Evolutionary conservation across 1,140 invertebrate species (phyloP).

Genomic region (Atta colombica): DNA sequence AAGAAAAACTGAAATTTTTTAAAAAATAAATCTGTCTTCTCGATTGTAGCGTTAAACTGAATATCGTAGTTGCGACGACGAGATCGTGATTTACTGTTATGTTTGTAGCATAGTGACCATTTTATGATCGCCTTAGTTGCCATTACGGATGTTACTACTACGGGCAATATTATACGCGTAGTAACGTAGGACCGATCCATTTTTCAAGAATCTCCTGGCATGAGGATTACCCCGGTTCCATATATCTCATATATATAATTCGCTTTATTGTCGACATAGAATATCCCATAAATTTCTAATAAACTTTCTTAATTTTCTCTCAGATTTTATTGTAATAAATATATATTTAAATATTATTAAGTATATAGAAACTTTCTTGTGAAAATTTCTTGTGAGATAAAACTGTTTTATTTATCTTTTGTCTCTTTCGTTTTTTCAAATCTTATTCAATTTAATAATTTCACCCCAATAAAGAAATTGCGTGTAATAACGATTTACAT

Average conservation of each 20-base stretch:
- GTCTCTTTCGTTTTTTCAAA: not conserved
- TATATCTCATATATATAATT: conserved; percentile 48
- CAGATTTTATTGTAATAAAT: not conserved
- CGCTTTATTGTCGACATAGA: conserved; percentile 40
- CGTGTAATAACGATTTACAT: not conserved
- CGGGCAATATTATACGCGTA: conserved; percentile 56
- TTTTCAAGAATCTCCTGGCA: conserved; percentile 57
- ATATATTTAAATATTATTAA: conserved; percentile 26
- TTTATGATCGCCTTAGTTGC: conserved; percentile 64
- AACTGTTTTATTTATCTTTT: not conserved
- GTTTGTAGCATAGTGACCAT: conserved; percentile 37
- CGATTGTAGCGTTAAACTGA: not conserved
- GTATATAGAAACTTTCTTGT: not conserved
- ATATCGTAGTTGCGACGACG: not conserved
- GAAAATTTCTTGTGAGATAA: not conserved
- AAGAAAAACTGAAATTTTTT: not conserved
- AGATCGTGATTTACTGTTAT: conserved; percentile 62
- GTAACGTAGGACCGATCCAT: conserved; percentile 40
- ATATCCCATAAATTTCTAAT: conserved; percentile 29
- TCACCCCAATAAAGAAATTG: not conserved
- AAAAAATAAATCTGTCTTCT: not conserved
- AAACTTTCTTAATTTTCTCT: conserved; percentile 37
- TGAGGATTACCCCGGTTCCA: conserved; percentile 42
- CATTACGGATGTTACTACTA: conserved; percentile 48
- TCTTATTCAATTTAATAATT: conserved; percentile 1